Evolutionary conservation across 2,113 vertebrate species (phyloP).

Genomic region (Tachysurus fulvidraco): DNA sequence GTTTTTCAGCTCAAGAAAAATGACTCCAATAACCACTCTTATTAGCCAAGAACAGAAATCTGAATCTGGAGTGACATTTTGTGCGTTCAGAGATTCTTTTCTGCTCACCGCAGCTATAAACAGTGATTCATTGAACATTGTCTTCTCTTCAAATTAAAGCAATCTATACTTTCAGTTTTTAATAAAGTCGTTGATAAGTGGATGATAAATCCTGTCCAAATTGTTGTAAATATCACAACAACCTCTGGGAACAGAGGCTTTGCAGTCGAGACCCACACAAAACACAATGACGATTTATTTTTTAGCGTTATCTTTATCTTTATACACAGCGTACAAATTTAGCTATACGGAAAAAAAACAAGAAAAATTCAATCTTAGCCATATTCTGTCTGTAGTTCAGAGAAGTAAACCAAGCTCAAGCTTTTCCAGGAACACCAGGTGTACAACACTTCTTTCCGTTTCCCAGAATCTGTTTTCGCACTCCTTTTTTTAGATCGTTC

Average conservation of each 20-base stretch:
- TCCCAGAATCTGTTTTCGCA: slow-evolving; percentile 42
- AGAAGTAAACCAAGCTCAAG: slow-evolving; percentile 14
- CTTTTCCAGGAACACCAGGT: slow-evolving; percentile 47
- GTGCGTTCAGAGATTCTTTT: background rate
- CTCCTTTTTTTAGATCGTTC: slow-evolving; percentile 59
- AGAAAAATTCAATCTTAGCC: too few relatives aligned
- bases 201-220: background rate
- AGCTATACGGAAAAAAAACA: background rate
- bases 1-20: background rate
- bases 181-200: background rate
- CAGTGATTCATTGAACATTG: background rate
- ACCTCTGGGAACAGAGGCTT: background rate
- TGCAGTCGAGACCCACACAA: background rate
- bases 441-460: slow-evolving; percentile 4
- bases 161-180: background rate
- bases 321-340: background rate
- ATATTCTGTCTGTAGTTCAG: background rate
- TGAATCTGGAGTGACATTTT: background rate
- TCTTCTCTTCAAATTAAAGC: background rate
- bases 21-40: background rate
- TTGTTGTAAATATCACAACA: background rate
- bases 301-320: background rate
- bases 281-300: background rate
- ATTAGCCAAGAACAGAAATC: background rate
- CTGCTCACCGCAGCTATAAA: background rate